Percentiles rank a stretch among this genome's conserved stretches.
phyloP scores from a whole-genome alignment of 2,113 vertebrate genomes.

The Redunca redunca region DNA sequence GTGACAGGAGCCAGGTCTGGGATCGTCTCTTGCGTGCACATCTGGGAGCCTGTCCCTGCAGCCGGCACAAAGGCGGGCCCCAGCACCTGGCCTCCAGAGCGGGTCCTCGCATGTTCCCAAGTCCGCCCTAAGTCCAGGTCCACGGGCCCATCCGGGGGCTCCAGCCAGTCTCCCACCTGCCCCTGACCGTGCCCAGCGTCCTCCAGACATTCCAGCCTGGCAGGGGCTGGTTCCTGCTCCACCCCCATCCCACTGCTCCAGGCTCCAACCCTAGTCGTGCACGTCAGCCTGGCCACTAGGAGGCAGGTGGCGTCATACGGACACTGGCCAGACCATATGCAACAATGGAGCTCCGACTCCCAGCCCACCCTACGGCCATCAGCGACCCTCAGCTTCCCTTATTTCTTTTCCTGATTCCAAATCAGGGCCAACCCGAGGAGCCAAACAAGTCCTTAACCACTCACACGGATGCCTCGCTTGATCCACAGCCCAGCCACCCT shows the following conservation, averaged over 20 bases:
- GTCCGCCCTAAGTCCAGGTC: not conserved
- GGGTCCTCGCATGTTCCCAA: accelerated
- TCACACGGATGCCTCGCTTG: accelerated
- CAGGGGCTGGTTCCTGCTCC: not conserved
- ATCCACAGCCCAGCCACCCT: not conserved
- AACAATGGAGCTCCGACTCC: not conserved
- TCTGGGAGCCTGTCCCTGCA: accelerated
- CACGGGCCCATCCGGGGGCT: accelerated
- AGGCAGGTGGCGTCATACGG: accelerated
- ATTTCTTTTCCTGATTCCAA: accelerated
- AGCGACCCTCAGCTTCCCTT: not conserved
- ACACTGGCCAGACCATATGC: accelerated
- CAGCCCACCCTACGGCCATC: accelerated
- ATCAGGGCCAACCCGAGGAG: not conserved
- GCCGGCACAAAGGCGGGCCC: accelerated
- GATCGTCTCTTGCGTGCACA: accelerated
- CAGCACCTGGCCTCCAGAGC: accelerated
- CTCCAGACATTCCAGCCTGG: not conserved
- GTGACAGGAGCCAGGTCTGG: accelerated
- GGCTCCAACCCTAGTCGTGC: accelerated
- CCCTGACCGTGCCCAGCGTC: accelerated
- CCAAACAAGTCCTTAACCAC: accelerated
- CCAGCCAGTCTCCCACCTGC: too few species aligned
- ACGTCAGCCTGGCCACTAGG: accelerated
- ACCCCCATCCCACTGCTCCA: accelerated